Conservation (phyloP, 2,888 invertebrate genomes). For the Abscondita cerata region DNA sequence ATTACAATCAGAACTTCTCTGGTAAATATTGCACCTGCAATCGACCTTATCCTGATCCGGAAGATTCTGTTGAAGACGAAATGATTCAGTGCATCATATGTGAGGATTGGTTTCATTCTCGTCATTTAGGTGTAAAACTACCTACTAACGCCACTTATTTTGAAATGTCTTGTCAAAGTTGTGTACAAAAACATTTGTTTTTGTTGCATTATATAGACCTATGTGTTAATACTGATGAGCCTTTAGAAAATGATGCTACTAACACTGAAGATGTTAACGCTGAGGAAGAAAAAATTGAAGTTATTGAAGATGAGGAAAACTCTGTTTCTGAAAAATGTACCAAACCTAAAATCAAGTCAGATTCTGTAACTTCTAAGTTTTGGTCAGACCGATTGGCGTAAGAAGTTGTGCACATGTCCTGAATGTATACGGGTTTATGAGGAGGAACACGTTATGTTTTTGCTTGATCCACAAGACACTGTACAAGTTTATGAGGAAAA, state of each 20-base stretch:
- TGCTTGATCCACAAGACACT: conserved; percentile 83
- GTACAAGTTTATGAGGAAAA: conserved; percentile 81
- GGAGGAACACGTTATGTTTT: conserved; percentile 71
- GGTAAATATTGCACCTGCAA: conserved; percentile 92
- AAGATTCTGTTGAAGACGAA: conserved; percentile 80
- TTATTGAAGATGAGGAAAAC: neutral
- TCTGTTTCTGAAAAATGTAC: conserved; percentile 43
- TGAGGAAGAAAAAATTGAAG: neutral
- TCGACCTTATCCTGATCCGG: conserved; percentile 94
- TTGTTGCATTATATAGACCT: conserved; percentile 72
- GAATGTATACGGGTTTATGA: conserved; percentile 76
- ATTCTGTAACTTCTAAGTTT: conserved; percentile 67
- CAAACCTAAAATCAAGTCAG: conserved; percentile 57
- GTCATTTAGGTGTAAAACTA: conserved; percentile 70
- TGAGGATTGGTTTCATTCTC: conserved; percentile 96
- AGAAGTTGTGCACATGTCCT: conserved; percentile 74
- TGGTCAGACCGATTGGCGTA: conserved; percentile 79
- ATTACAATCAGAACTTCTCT: conserved; percentile 93
- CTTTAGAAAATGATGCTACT: conserved; percentile 29
- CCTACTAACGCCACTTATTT: conserved; percentile 69
- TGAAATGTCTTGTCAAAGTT: conserved; percentile 84
- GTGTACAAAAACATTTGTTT: conserved; percentile 79
- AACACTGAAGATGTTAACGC: conserved; percentile 10
- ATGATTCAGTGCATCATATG: conserved; percentile 97
- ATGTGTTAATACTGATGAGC: conserved; percentile 44